Conservation (phyloP, 2,797 vertebrate species). For the Uromys caudimaculatus region DNA sequence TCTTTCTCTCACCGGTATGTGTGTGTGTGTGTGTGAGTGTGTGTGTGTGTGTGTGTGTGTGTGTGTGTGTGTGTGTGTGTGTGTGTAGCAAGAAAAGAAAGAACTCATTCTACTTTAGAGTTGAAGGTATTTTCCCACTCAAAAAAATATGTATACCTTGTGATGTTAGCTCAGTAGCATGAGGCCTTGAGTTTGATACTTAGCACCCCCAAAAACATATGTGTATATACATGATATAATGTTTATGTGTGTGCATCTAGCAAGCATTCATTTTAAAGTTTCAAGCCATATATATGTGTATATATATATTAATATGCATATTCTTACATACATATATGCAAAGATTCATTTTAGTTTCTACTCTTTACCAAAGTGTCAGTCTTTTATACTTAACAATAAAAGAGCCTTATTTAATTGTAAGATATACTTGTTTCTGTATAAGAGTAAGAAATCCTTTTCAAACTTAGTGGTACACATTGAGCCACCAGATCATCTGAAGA, state of each 20-base stretch:
- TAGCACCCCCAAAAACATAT: background rate
- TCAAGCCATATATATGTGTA: background rate
- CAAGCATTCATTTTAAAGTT: background rate
- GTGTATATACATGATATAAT: background rate
- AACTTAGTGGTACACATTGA: background rate
- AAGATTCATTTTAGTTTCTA: constrained; percentile 37
- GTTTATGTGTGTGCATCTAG: background rate
- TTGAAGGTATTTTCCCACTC: background rate
- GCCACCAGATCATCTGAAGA: background rate
- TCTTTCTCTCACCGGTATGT: too few relatives aligned
- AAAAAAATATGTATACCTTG: background rate
- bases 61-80: background rate
- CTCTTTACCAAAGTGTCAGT: constrained; percentile 3
- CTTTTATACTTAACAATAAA: constrained; percentile 33
- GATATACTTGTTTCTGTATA: background rate
- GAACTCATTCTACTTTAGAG: background rate
- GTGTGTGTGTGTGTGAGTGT: background rate
- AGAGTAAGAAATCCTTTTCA: background rate
- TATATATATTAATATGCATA: background rate
- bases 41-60: background rate
- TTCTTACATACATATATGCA: background rate
- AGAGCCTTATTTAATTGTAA: constrained; percentile 24
- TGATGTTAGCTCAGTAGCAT: background rate
- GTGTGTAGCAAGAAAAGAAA: background rate
- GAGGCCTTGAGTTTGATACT: background rate